Conservation (phyloP, 2,797 vertebrate species). For the Schizothorax lantsangensis region DNA sequence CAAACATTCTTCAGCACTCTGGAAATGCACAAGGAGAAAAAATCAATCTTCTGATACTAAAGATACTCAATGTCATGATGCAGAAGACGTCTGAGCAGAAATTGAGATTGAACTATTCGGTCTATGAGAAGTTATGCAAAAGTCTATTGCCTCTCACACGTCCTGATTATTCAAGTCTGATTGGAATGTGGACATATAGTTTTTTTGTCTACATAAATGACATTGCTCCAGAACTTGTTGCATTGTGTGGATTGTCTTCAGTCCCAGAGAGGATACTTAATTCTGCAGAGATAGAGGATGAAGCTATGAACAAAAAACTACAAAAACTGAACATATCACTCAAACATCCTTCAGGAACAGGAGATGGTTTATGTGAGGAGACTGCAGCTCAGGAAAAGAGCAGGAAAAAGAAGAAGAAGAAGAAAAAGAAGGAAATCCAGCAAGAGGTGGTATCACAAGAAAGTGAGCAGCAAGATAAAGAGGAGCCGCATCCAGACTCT, state of each 20-base stretch:
- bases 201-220: conserved; percentile 62
- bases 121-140: conserved; percentile 40
- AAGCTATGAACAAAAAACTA: conserved; percentile 66
- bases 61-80: conserved; percentile 60
- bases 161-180: neutral
- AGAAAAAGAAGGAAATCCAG: conserved; percentile 17
- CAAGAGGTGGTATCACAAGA: neutral
- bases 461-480: neutral
- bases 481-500: no score
- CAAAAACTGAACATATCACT: no score
- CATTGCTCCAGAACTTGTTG: conserved; percentile 47
- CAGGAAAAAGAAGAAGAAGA: conserved; percentile 42
- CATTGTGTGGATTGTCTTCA: conserved; percentile 48
- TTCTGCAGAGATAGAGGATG: conserved; percentile 55
- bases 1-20: conserved; percentile 20
- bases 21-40: accelerated
- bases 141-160: conserved; percentile 28
- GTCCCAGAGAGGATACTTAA: conserved; percentile 52
- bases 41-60: accelerated
- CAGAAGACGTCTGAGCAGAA: conserved; percentile 65
- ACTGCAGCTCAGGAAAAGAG: no score
- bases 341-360: no score
- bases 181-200: conserved; percentile 48
- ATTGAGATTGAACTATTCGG: neutral
- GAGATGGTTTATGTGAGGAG: no score